Evolutionary conservation across 2,888 invertebrate genomes (phyloP).

Genomic region (Leucoptera coffeella): DNA sequence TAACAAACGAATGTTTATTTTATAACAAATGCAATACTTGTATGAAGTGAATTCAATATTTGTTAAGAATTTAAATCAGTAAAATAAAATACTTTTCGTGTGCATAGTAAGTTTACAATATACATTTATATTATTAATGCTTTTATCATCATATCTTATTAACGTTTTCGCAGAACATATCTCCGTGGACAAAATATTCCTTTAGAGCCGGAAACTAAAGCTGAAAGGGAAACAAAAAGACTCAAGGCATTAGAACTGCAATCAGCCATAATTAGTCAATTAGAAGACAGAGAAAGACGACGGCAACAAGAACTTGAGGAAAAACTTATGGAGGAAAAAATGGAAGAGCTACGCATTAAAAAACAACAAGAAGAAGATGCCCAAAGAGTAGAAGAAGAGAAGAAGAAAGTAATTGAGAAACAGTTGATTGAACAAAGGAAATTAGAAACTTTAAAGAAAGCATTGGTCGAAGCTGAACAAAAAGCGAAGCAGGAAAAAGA

Average conservation of each 20-base stretch:
- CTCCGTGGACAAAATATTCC: slow-evolving; percentile 83
- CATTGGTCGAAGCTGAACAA: slow-evolving; percentile 71
- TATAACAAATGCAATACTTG: too few species aligned
- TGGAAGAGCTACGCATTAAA: slow-evolving; percentile 73
- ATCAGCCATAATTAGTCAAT: slow-evolving; percentile 75
- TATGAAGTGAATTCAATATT: too few species aligned
- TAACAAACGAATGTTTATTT: too few species aligned
- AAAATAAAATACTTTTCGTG: too few species aligned
- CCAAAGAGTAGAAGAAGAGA: slow-evolving; percentile 66
- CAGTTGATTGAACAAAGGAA: slow-evolving; percentile 66
- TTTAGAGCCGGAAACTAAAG: slow-evolving; percentile 70
- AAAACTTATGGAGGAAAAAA: slow-evolving; percentile 67
- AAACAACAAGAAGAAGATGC: slow-evolving; percentile 67
- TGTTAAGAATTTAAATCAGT: too few species aligned
- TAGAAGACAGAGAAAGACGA: slow-evolving; percentile 73
- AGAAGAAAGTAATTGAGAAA: slow-evolving; percentile 58
- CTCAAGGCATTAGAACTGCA: slow-evolving; percentile 83
- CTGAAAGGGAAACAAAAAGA: slow-evolving; percentile 75
- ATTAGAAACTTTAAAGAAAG: slow-evolving; percentile 68
- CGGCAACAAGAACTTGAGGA: slow-evolving; percentile 72
- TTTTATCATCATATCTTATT: too few species aligned
- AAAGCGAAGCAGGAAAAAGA: slow-evolving; percentile 65
- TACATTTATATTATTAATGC: too few species aligned
- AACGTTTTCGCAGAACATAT: slow-evolving; percentile 57
- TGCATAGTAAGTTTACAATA: too few species aligned